phyloP scores from a whole-genome alignment of 1,140 invertebrate species.

The Drosophila virilis region DNA sequence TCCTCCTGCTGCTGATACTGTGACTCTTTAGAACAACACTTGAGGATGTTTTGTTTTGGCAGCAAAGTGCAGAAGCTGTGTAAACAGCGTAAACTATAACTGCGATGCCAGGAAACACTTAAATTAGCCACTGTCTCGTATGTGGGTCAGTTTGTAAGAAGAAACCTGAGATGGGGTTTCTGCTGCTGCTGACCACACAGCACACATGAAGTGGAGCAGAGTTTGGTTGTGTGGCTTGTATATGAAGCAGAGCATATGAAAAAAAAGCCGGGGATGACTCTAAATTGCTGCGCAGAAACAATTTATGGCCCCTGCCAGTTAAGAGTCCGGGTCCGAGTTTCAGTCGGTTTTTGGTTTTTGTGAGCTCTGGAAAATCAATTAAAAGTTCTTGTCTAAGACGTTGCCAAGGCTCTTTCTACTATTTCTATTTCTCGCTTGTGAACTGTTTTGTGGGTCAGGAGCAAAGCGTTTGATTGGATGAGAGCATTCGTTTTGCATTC shows the following conservation, averaged over 20 bases:
- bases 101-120: slow-evolving; percentile 77
- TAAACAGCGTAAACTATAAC: slow-evolving; percentile 81
- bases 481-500: slow-evolving; percentile 44
- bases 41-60: slow-evolving; percentile 77
- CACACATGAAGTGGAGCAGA: slow-evolving; percentile 48
- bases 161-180: slow-evolving; percentile 66
- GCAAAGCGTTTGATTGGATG: neutral
- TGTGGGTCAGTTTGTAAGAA: slow-evolving; percentile 75
- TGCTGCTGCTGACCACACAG: slow-evolving; percentile 58
- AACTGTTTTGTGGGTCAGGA: slow-evolving; percentile 35
- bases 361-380: slow-evolving; percentile 74
- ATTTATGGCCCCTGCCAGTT: slow-evolving; percentile 73
- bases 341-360: slow-evolving; percentile 33
- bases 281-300: slow-evolving; percentile 77
- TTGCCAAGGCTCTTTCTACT: slow-evolving; percentile 55
- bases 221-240: slow-evolving; percentile 21
- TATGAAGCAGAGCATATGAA: slow-evolving; percentile 61
- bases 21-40: slow-evolving; percentile 42
- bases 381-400: slow-evolving; percentile 78
- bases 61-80: slow-evolving; percentile 74
- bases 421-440: slow-evolving; percentile 23
- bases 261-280: slow-evolving; percentile 47
- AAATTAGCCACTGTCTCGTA: slow-evolving; percentile 73
- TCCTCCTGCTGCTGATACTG: slow-evolving; percentile 1
- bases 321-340: slow-evolving; percentile 57